Evolutionary conservation across 2,888 invertebrate genomes (phyloP).

Genomic region (Altica lythri): DNA sequence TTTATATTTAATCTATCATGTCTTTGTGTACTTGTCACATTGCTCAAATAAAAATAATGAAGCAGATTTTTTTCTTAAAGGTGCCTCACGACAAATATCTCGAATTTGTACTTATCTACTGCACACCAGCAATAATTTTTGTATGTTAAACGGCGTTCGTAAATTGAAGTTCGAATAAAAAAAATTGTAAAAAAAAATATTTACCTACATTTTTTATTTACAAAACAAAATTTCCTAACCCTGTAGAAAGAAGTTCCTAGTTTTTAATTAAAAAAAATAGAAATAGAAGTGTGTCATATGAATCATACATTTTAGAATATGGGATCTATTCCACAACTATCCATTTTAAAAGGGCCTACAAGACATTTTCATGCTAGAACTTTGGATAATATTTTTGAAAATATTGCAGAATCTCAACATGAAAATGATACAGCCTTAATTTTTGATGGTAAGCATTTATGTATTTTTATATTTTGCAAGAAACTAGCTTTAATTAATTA

Average conservation of each 20-base stretch:
- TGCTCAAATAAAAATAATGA: no score
- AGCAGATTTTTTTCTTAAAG: no score
- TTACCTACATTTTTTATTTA: not conserved
- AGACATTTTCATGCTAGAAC: constrained; percentile 45
- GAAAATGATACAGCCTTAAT: constrained; percentile 66
- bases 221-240: not conserved
- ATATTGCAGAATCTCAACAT: constrained; percentile 60
- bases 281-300: not conserved
- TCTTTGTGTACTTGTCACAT: no score
- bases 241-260: not conserved
- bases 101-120: no score
- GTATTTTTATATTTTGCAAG: no score
- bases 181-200: not conserved
- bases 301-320: constrained; percentile 57
- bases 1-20: no score
- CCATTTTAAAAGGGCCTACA: constrained; percentile 69
- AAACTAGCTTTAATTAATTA: no score
- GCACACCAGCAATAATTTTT: no score
- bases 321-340: constrained; percentile 77
- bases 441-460: constrained; percentile 61
- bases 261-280: no score
- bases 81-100: no score
- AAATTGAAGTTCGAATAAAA: not conserved
- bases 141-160: not conserved
- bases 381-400: constrained; percentile 61